These are phyloP conservation scores for Callorhinus ursinus DNA, from an alignment of 2,113 vertebrate genomes.

Conservation along the genomic window DNA sequence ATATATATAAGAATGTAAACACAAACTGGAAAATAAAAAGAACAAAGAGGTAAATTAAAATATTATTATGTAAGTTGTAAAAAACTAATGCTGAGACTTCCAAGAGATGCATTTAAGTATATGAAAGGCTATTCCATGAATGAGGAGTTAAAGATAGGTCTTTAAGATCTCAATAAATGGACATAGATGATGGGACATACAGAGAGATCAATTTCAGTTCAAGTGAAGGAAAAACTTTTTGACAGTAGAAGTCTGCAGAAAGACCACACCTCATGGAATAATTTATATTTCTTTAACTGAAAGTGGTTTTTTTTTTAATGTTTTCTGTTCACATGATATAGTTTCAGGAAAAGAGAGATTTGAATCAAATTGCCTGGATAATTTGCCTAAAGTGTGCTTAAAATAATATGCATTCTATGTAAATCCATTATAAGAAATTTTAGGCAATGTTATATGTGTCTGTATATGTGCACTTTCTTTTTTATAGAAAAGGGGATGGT, in stretches of 20 bases:
- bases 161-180: neutral
- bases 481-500: neutral
- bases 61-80: neutral
- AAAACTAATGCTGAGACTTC: neutral
- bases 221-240: neutral
- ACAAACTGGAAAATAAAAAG: neutral
- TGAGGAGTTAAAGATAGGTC: neutral
- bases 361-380: neutral
- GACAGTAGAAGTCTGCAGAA: neutral
- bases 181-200: neutral
- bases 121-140: neutral
- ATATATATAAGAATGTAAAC: conserved; percentile 5
- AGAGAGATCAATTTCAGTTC: neutral
- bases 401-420: neutral
- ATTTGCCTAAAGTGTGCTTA: neutral
- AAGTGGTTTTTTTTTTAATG: neutral
- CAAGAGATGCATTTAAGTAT: neutral
- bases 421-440: neutral
- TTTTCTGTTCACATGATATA: neutral
- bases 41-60: neutral
- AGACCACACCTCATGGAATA: neutral
- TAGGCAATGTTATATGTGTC: neutral
- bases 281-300: neutral
- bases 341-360: neutral
- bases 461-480: neutral